These are phyloP conservation scores for Pelecanoides urinatrix DNA, from an alignment of 2,113 vertebrate genomes.

Conservation along the genomic window DNA sequence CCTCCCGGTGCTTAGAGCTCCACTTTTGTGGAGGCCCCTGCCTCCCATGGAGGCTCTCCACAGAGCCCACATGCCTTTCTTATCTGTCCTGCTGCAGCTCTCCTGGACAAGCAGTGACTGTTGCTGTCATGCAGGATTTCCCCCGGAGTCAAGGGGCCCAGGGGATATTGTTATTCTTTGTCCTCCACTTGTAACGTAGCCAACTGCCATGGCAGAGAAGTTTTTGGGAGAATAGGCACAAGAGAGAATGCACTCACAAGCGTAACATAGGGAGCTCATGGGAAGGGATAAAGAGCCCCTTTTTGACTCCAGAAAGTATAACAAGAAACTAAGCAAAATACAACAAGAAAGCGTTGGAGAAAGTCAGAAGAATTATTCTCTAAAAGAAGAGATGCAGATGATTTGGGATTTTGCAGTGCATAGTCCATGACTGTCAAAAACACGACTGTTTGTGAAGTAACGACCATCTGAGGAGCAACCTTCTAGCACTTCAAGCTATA, in stretches of 20 bases:
- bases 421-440: constrained; percentile 21
- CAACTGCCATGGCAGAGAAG: not conserved
- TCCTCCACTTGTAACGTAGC: not conserved
- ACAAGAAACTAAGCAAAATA: constrained; percentile 10
- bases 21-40: not conserved
- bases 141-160: not conserved
- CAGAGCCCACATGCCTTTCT: not conserved
- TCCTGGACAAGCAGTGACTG: not conserved
- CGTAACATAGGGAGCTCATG: not conserved
- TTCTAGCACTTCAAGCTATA: not conserved
- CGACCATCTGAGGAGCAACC: constrained; percentile 25
- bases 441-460: constrained; percentile 31
- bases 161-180: not conserved
- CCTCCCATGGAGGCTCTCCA: not conserved
- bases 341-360: not conserved
- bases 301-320: not conserved
- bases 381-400: not conserved
- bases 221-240: not conserved
- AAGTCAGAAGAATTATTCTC: not conserved
- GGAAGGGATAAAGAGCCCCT: not conserved
- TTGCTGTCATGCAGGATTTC: not conserved
- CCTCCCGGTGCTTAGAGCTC: not conserved
- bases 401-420: not conserved
- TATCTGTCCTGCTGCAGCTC: not conserved
- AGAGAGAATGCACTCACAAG: not conserved